Percentiles rank a stretch among this genome's conserved stretches.
These are phyloP conservation scores for Drosophila recens DNA, from an alignment of 2,888 invertebrate genomes.

Conservation along the genomic window DNA sequence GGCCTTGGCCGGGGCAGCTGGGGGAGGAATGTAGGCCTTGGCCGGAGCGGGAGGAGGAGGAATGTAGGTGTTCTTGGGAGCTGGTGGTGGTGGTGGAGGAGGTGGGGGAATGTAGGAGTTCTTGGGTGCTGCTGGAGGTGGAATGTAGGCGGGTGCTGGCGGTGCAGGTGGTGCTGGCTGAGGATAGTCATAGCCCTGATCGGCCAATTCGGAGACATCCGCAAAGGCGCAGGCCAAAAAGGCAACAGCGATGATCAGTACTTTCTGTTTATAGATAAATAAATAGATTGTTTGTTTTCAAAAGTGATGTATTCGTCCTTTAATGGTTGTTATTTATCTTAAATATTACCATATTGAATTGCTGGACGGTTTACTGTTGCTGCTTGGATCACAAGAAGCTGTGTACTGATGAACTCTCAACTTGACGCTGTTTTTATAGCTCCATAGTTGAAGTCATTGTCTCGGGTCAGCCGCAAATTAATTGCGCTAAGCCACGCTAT, in stretches of 20 bases:
- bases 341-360: conserved; percentile 55
- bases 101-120: conserved; percentile 61
- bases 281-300: neutral
- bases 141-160: conserved; percentile 43
- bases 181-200: conserved; percentile 70
- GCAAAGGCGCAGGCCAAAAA: conserved; percentile 76
- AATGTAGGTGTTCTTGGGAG: conserved; percentile 48
- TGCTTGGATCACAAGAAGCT: conserved; percentile 61
- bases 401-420: conserved; percentile 69
- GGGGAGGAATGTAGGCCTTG: conserved; percentile 32
- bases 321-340: neutral
- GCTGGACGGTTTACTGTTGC: conserved; percentile 40
- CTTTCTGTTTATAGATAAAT: conserved; percentile 51
- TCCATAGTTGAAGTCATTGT: conserved; percentile 18
- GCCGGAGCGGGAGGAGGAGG: conserved; percentile 42
- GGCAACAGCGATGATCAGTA: conserved; percentile 68
- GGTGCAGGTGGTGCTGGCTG: conserved; percentile 62
- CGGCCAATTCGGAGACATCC: conserved; percentile 67
- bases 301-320: conserved; percentile 2
- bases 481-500: conserved; percentile 64
- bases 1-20: conserved; percentile 39
- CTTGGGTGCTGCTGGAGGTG: conserved; percentile 39
- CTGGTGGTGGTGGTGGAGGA: conserved; percentile 50
- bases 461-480: conserved; percentile 68
- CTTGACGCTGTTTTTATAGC: conserved; percentile 69